Base-by-base conservation (phyloP, 2,113 vertebrate genomes). In the Neolamprologus kungweensis region DNA sequence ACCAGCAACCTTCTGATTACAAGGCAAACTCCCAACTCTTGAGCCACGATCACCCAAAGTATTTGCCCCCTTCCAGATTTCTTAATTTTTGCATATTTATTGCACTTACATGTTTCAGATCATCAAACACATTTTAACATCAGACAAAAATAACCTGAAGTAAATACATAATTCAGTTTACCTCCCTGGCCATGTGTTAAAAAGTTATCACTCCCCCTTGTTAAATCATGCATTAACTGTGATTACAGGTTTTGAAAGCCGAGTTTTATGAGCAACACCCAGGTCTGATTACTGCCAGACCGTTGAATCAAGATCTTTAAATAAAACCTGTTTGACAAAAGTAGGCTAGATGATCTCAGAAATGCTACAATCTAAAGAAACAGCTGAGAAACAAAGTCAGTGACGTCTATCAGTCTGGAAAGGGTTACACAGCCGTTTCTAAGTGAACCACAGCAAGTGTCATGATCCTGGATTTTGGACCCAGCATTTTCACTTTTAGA, bases 1-100 rank as follows among this genome's bases (percentile, higher is more conserved):
- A 7, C 6, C 0, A 0, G 6, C n/a, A 23, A 54, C 53, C 2
- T 54, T 7, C n/a, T 0, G 3, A 23, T 23, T 23, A 23, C 23
- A 23, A 23, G 23, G 23, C 23, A 21, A 21, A 21, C 2, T 21
- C 21, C 21, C 21, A 21, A 21, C 21, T 21, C 53, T 23, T 23
- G 53, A 55, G 53, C 53, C 21, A 55, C 21, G 0, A 23, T 55
- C 2, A 0, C 51, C 51, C 1, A 4, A 58, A 28, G 57, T 17
- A 17, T 10, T 60, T 57, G 12, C 12, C 54, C 53, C 54, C 54
- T 57, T 57, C 21, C 54, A 14, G 21, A 57, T 57, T 57, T 57
- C 54, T 57, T 57, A 57, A 57, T 7, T 26, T 57, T 57, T 31
- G 5, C 14, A 60, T 33, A 17, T 60, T 60, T 60, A 10, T 33